Conservation (phyloP, 2,113 vertebrate genomes). For the Turdus rufiventris region DNA sequence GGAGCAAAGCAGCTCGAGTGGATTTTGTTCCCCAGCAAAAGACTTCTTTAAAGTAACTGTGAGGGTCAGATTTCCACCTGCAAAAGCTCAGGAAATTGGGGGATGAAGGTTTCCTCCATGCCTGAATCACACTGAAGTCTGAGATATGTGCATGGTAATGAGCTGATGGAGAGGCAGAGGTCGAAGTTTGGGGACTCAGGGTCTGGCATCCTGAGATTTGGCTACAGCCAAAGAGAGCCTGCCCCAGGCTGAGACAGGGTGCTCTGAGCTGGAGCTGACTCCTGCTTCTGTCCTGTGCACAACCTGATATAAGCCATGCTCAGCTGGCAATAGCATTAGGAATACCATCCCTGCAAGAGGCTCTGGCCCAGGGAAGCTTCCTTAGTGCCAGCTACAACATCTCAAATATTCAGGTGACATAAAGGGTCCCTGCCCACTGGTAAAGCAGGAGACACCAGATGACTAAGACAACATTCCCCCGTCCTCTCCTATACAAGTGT, state of each 20-base stretch:
- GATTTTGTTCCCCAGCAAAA: neutral
- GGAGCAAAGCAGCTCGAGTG: neutral
- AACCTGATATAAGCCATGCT: neutral
- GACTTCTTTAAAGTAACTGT: neutral
- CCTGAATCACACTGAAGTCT: neutral
- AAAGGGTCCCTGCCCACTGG: accelerated
- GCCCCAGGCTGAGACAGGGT: accelerated
- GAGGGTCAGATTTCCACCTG: neutral
- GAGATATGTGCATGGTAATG: accelerated
- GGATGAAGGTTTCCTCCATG: neutral
- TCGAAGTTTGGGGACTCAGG: neutral
- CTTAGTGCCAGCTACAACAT: too few relatives aligned
- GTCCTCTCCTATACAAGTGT: neutral
- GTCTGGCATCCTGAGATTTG: neutral
- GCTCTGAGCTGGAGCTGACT: neutral
- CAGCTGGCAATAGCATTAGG: accelerated
- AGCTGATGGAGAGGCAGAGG: neutral
- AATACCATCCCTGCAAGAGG: neutral
- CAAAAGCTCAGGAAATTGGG: neutral
- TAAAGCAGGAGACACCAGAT: neutral
- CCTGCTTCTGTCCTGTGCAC: neutral
- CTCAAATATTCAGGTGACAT: neutral
- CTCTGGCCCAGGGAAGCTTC: neutral
- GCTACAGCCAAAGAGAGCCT: neutral
- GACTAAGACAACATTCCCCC: accelerated